Evolutionary conservation across 2,888 invertebrate species (phyloP).

Genomic region (Ormyrus thymus): DNA sequence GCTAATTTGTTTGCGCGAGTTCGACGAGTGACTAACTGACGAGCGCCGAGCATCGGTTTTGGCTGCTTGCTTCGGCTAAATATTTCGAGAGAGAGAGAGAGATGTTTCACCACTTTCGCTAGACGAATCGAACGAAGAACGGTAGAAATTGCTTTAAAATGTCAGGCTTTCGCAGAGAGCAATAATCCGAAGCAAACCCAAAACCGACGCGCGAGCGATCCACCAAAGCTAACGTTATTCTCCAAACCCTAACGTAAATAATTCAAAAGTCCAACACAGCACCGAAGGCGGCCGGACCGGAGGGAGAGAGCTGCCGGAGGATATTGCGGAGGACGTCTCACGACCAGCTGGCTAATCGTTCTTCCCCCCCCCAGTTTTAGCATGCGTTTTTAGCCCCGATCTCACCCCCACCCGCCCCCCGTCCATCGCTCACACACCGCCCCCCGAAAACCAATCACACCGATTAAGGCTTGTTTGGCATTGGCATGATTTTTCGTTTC

Average conservation of each 20-base stretch:
- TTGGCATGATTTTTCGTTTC: slow-evolving; percentile 55
- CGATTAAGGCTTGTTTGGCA: slow-evolving; percentile 40
- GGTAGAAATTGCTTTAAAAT: no score
- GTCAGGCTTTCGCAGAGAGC: no score
- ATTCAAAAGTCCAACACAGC: no score
- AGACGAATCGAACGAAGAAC: no score
- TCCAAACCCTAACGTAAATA: no score
- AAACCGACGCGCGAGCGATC: no score
- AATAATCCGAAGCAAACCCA: no score
- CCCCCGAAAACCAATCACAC: background rate
- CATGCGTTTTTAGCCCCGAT: slow-evolving; percentile 37
- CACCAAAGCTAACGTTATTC: no score
- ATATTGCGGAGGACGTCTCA: no score
- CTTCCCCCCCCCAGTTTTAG: slow-evolving; percentile 61
- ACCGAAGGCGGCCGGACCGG: no score
- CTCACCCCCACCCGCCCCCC: background rate
- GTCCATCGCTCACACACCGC: background rate
- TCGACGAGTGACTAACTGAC: slow-evolving; percentile 3
- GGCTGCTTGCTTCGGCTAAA: background rate
- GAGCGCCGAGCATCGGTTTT: background rate
- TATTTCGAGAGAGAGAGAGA: no score
- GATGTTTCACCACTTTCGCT: no score
- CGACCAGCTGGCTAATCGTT: background rate
- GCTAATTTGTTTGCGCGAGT: slow-evolving; percentile 1
- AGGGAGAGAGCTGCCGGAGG: background rate